Percentiles rank a stretch among this genome's conserved stretches.
phyloP scores from a whole-genome alignment of 2,797 vertebrate species.

The Rallus crepitans region DNA sequence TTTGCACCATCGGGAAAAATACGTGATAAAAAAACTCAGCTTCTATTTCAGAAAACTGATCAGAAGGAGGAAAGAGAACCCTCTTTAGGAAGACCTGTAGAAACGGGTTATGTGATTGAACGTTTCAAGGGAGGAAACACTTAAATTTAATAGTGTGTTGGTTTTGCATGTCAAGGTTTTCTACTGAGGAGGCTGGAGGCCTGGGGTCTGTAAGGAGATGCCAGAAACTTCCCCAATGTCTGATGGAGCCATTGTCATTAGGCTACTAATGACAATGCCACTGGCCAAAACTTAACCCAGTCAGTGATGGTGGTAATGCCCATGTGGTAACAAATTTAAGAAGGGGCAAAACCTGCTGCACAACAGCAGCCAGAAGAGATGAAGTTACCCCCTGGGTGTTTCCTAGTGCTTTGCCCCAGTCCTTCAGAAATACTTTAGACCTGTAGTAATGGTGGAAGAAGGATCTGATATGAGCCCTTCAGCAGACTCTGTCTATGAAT shows the following conservation, averaged over 20 bases:
- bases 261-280: too few species aligned
- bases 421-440: background rate
- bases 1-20: background rate
- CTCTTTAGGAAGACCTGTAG: background rate
- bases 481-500: background rate
- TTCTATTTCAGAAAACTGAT: background rate
- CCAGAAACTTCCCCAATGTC: background rate
- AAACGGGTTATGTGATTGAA: background rate
- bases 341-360: too few species aligned
- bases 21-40: background rate
- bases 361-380: background rate
- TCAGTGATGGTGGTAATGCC: background rate
- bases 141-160: background rate
- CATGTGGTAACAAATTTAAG: too few species aligned
- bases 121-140: background rate
- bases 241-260: background rate
- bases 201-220: background rate
- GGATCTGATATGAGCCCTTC: background rate
- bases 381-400: background rate
- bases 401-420: background rate
- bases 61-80: background rate
- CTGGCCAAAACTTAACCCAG: background rate
- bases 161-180: background rate
- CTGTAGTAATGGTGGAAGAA: background rate
- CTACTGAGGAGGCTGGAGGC: background rate